A percentile compares a stretch with the other conserved stretches of the same genome.
Conservation (phyloP, 2,113 vertebrate genomes). For the Oriolus oriolus region DNA sequence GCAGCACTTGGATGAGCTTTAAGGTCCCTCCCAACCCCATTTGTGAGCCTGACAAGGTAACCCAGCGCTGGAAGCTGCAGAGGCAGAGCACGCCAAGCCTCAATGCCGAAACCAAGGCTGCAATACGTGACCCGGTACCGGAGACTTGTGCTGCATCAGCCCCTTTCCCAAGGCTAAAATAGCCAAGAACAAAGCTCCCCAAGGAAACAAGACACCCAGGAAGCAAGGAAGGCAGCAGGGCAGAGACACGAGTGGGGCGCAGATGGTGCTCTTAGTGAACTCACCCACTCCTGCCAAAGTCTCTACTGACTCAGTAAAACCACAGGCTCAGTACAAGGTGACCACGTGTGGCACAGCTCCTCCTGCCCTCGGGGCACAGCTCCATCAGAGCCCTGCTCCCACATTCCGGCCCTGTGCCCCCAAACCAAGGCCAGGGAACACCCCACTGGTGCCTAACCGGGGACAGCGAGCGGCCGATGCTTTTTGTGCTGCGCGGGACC, state of each 20-base stretch:
- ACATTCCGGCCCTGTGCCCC: not conserved
- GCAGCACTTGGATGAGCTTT: not conserved
- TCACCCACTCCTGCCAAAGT: not conserved
- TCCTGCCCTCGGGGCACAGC: not conserved
- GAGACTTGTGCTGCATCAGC: not conserved
- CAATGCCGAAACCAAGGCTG: not conserved
- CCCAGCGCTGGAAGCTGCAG: not conserved
- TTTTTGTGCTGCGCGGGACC: rapidly evolving
- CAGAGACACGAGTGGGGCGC: not conserved
- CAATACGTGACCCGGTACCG: rapidly evolving
- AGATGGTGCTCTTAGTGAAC: not conserved
- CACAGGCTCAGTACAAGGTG: too few relatives aligned
- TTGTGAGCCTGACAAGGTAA: not conserved
- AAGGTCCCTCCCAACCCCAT: not conserved
- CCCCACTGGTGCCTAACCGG: not conserved
- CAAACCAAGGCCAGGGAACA: not conserved
- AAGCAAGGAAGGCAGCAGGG: not conserved
- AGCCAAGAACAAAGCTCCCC: not conserved
- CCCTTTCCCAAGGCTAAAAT: not conserved
- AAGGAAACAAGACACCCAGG: not conserved
- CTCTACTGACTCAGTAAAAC: not conserved
- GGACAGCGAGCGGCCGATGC: rapidly evolving
- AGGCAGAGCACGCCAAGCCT: not conserved
- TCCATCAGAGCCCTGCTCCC: not conserved
- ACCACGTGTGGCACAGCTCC: not conserved